These are phyloP conservation scores for Empis stercorea DNA, from an alignment of 2,888 invertebrate species.

Conservation along the genomic window DNA sequence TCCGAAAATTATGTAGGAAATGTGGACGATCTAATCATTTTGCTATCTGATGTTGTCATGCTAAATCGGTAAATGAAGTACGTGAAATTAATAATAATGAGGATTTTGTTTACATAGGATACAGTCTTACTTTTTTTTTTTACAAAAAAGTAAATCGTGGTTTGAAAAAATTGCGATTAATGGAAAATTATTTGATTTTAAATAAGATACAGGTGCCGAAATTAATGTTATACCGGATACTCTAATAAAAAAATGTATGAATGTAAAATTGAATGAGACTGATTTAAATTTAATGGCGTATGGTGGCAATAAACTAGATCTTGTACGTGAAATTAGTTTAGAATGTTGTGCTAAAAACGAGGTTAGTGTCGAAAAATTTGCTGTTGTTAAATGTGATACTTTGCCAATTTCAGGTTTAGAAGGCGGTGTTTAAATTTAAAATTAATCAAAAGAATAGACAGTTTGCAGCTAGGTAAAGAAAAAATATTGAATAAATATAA, in stretches of 20 bases:
- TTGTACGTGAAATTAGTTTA: not conserved
- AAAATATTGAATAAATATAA: conserved; percentile 2
- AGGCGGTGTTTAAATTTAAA: conserved; percentile 5
- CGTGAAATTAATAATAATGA: not conserved
- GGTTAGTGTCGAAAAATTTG: conserved; percentile 10
- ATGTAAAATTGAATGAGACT: not conserved
- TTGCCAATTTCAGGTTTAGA: conserved; percentile 4
- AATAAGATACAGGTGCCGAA: conserved; percentile 1
- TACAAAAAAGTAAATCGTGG: not conserved
- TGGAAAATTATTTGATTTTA: not conserved
- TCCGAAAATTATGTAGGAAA: not conserved
- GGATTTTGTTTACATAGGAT: not conserved
- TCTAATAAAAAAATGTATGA: not conserved
- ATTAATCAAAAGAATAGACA: conserved; percentile 9
- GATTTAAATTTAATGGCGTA: conserved; percentile 1
- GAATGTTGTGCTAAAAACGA: conserved; percentile 5
- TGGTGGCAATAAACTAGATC: not conserved
- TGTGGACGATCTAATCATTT: conserved; percentile 4
- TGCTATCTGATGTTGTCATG: not conserved
- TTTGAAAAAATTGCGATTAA: not conserved
- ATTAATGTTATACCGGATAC: conserved; percentile 1
- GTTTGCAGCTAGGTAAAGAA: conserved; percentile 3
- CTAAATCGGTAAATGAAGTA: not conserved
- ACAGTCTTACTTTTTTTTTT: not conserved
- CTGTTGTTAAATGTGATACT: conserved; percentile 8